Evolutionary conservation across 2,888 invertebrate genomes (phyloP).

Genomic region (Acanthacorydalis orientalis): DNA sequence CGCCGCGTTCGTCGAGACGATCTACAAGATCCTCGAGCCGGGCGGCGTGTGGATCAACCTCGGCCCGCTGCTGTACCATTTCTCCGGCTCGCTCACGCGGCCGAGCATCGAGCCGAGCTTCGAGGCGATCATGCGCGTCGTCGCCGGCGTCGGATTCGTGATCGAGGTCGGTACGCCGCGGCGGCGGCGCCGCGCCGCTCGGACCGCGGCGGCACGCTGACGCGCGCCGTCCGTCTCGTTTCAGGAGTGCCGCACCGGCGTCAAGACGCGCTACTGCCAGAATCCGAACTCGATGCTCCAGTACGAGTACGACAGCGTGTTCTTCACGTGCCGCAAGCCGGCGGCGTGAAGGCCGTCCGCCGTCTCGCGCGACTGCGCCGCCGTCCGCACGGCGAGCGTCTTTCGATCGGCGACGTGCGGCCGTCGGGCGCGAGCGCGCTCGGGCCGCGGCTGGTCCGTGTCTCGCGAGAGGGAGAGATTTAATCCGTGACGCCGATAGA

Average conservation of each 20-base stretch:
- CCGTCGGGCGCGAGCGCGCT: no score
- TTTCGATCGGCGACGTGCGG: no score
- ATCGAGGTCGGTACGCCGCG: slow-evolving; percentile 39
- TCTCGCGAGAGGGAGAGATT: no score
- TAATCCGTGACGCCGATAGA: no score
- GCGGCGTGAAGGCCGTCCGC: not conserved
- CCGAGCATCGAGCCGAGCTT: slow-evolving; percentile 89
- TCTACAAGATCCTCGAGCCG: slow-evolving; percentile 75
- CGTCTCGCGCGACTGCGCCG: no score
- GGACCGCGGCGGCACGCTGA: no score
- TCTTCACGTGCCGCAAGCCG: slow-evolving; percentile 80
- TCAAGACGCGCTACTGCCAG: slow-evolving; percentile 81
- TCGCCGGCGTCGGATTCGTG: slow-evolving; percentile 66
- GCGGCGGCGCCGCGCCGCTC: not conserved
- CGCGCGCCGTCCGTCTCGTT: slow-evolving; percentile 19
- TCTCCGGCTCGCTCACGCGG: slow-evolving; percentile 71
- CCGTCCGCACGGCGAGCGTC: no score
- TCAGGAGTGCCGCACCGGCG: slow-evolving; percentile 59
- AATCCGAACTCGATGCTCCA: slow-evolving; percentile 86
- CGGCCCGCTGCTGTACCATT: slow-evolving; percentile 84
- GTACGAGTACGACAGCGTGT: slow-evolving; percentile 81
- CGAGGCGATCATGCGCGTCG: slow-evolving; percentile 61
- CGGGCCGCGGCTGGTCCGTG: no score
- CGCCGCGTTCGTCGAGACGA: slow-evolving; percentile 84
- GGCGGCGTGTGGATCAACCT: slow-evolving; percentile 82